Base-by-base conservation (phyloP, 1,140 invertebrate species). In the Palaemon carinicauda region DNA sequence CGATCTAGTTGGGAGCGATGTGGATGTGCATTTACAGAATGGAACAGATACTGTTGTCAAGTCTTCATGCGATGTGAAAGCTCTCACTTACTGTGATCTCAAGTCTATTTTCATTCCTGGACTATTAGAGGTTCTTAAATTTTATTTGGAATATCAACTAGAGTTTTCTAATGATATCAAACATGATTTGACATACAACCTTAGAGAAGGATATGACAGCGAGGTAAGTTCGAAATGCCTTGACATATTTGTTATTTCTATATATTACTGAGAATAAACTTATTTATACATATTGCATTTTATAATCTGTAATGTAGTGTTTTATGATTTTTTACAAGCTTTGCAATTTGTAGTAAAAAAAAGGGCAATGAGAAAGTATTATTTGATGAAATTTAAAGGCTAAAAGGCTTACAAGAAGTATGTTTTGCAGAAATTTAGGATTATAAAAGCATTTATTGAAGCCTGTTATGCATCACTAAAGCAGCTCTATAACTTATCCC, bases 141-240 rank as follows among this genome's bases (percentile, higher is more conserved):
- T 98, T 0, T 99, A 99, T 91, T 97, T 97, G 0, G 97, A 98
- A 91, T 98, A 98, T 91, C 96, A 97, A 89, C 96, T 97, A 90
- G 94, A 96, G 91, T 98, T 98, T 91, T 95, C 96, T 31, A 94
- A 97, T 87, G 97, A 98, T 90, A 97, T 99, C 89, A 96, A 97
- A 90, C 97, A 98, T 91, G 97, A 99, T 92, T 93, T 99, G 65
- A 98, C 97, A 0, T 98, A 97, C 91, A 99, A 99, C 92, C 93
- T 99, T 27, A 93, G 97, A 29, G 97, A 99, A 92, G 97, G 97
- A 0, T 98, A 97, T 90, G 96, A 97, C 90, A 96, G 94, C 53
- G 96, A 97, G 93, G 94, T 95, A 50, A 73, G 79, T 33, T 12
- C 2, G 31, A 17, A 73, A 19, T 24, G 51, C 4, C 19, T n/a